phyloP scores from a whole-genome alignment of 1,140 invertebrate genomes.

The Littorina saxatilis region DNA sequence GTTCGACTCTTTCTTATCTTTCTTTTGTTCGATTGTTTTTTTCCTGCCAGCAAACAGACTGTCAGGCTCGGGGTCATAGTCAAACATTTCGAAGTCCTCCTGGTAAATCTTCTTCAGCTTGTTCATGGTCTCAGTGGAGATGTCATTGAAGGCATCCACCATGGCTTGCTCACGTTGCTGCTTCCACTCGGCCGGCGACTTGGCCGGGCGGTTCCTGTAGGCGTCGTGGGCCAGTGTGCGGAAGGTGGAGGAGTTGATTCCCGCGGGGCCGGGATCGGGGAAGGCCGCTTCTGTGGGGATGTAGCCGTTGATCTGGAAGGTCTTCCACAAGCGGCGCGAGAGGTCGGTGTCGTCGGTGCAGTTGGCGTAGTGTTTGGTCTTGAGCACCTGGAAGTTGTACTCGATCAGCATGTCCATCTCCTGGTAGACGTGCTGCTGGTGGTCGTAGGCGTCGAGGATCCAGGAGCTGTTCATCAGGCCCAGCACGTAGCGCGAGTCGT shows the following conservation, averaged over 20 bases:
- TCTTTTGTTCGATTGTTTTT: no score
- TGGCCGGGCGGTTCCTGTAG: background rate
- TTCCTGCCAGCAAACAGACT: background rate
- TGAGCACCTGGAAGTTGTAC: constrained; percentile 46
- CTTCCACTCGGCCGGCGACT: constrained; percentile 8
- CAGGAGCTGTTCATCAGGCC: constrained; percentile 30
- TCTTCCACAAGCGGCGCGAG: constrained; percentile 42
- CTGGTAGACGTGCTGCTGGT: constrained; percentile 22
- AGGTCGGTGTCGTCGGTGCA: constrained; percentile 42
- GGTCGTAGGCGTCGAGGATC: constrained; percentile 25
- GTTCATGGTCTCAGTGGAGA: constrained; percentile 21
- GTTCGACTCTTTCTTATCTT: no score
- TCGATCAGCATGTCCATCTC: constrained; percentile 49
- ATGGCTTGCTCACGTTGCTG: constrained; percentile 29
- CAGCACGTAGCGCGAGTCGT: constrained; percentile 40
- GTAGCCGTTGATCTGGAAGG: constrained; percentile 53
- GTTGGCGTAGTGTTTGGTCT: constrained; percentile 24
- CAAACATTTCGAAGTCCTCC: constrained; percentile 35
- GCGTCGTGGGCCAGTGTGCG: constrained; percentile 1
- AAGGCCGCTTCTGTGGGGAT: constrained; percentile 36
- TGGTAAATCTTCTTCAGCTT: constrained; percentile 16
- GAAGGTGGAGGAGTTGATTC: constrained; percentile 14
- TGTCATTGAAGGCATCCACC: constrained; percentile 23
- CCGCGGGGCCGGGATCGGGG: background rate
- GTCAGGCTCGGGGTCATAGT: constrained; percentile 32